phyloP scores from a whole-genome alignment of 2,888 invertebrate genomes.

The Cerastis leucographa region DNA sequence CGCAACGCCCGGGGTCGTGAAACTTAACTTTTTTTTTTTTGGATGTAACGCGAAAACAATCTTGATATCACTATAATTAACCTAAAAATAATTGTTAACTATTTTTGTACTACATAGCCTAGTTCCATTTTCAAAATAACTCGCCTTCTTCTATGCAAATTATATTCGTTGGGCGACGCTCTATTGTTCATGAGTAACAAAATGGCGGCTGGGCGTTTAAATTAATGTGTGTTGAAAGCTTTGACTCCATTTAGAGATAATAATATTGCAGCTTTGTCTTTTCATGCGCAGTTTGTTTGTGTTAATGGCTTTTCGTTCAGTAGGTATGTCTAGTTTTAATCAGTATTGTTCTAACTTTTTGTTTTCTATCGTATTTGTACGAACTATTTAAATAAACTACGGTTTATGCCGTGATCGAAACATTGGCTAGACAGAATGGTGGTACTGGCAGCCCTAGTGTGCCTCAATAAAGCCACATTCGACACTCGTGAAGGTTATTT shows the following conservation, averaged over 20 bases:
- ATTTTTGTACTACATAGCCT: slow-evolving; percentile 45
- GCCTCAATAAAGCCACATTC: neutral
- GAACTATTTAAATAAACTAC: neutral
- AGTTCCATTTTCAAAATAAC: slow-evolving; percentile 42
- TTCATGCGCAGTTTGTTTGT: slow-evolving; percentile 30
- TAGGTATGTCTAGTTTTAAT: slow-evolving; percentile 12
- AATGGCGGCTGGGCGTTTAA: slow-evolving; percentile 44
- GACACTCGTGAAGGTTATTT: neutral
- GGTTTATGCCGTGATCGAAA: neutral
- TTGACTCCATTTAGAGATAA: slow-evolving; percentile 36
- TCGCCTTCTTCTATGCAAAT: slow-evolving; percentile 66
- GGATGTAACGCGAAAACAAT: neutral
- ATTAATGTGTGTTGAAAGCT: slow-evolving; percentile 47
- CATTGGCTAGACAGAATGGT: neutral
- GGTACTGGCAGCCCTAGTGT: too few relatives aligned
- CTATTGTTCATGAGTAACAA: slow-evolving; percentile 61
- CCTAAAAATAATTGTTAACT: slow-evolving; percentile 30
- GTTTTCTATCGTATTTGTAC: neutral
- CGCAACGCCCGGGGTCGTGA: neutral
- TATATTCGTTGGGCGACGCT: slow-evolving; percentile 47
- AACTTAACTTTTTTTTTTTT: too few relatives aligned
- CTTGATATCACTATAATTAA: slow-evolving; percentile 41
- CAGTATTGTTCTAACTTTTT: slow-evolving; percentile 14
- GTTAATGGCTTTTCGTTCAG: slow-evolving; percentile 23
- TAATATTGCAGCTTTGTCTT: slow-evolving; percentile 29